A percentile compares a stretch with the other conserved stretches of the same genome.
Evolutionary conservation across 2,888 invertebrate genomes (phyloP).

Genomic region (Lasius fuliginosus): DNA sequence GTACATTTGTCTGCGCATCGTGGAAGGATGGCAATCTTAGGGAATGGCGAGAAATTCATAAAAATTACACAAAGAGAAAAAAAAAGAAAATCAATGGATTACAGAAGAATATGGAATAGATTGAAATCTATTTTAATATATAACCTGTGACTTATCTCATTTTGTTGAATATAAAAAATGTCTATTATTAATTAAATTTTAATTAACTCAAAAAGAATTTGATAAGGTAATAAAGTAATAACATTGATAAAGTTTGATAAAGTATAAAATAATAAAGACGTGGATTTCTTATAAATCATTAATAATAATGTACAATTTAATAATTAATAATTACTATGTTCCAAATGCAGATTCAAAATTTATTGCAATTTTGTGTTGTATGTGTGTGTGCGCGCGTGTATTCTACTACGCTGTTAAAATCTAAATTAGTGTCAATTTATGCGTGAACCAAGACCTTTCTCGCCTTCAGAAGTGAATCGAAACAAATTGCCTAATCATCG

Average conservation of each 20-base stretch:
- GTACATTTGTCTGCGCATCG: neutral
- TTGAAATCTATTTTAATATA: neutral
- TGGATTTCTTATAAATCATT: neutral
- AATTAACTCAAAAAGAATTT: neutral
- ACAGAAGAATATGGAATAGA: neutral
- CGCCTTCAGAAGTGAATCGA: neutral
- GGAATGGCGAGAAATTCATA: neutral
- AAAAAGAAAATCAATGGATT: neutral
- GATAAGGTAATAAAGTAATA: neutral
- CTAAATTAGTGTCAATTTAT: constrained; percentile 8
- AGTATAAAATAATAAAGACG: neutral
- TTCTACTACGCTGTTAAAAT: neutral
- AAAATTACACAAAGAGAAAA: neutral
- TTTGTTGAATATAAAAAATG: neutral
- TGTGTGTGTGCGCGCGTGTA: neutral
- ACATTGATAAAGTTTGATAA: neutral
- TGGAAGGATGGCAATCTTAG: constrained; percentile 1
- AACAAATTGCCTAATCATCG: neutral
- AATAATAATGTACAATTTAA: neutral
- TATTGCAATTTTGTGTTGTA: neutral
- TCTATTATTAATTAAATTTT: constrained; percentile 6
- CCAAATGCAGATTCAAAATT: neutral
- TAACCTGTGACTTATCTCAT: neutral
- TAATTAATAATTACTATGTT: neutral
- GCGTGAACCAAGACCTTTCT: neutral